Evolutionary conservation across 2,888 invertebrate genomes (phyloP), one percentile per base, ranked within the genome.

Genomic region (Tachina grossa): DNA sequence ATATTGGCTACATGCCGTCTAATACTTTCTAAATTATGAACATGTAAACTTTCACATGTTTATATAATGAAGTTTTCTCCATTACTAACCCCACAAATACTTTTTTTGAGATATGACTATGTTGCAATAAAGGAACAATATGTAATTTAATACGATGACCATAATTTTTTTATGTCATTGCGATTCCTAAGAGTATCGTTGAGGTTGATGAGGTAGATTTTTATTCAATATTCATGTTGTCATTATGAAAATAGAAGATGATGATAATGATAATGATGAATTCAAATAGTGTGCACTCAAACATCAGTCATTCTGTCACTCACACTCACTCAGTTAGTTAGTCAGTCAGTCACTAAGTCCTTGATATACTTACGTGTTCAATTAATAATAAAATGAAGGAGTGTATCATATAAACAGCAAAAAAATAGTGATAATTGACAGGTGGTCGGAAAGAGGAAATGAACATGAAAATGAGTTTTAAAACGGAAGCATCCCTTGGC

Each of bases 401-500:
- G 53, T 43, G 49, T 13, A 59, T 43, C 51, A 68, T n/a, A 77
- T 11, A 31, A 59, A 51, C n/a, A 31, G 39, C n/a, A 13, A 43
- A 53, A 43, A 53, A 31, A 31, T 31, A 31, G 0, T 66, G 41
- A 74, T 66, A 68, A 81, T 39, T 81, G 75, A 68, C 39, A 75
- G 74, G 66, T 59, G 59, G 74, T 68, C 74, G 61, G 63, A 68
- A 69, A 72, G 47, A 55, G 71, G 39, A 79, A 79, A 72, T 79
- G 77, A 66, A 47, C 13, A 63, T 43, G 61, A 78, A 68, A 61
- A 68, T 59, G 74, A 68, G 68, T 39, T 81, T 41, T 14, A 16
- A 61, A 74, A 74, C 53, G 81, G 74, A 74, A 74, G 68, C 57
- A 59, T 63, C 51, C 53, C 19, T 10, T 57, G 47, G 13, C 41